Evolutionary conservation across 2,113 vertebrate genomes (phyloP), one percentile per base, ranked within the genome.

Genomic region (Danionella cerebrum): DNA sequence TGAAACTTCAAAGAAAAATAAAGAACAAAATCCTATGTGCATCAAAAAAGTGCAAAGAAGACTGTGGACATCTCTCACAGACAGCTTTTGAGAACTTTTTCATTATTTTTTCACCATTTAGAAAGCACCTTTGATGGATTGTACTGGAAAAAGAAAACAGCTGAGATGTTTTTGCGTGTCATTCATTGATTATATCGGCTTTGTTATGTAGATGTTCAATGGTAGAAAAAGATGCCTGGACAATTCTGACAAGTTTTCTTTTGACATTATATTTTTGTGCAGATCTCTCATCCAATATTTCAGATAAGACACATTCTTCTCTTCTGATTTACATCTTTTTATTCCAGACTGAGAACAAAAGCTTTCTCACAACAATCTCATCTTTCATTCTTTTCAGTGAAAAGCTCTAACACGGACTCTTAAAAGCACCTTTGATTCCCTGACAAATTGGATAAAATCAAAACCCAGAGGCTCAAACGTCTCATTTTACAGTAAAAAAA

Each of bases 401-500:
- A 72, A 39, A 21, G 42, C 54, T 67, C 47, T 53, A 53, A 53
- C 41, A 53, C 52, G 52, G 41, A 27, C 57, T 45, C 53, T 31
- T 57, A 60, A 54, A 60, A 57, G 48, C 48, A 36, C 55, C 67
- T 74, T 69, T 69, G 66, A 74, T 50, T 51, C 58, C 58, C n/a
- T 16, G 65, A 13, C 42, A 22, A 59, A 68, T 60, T 54, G 19
- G 59, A 69, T 64, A 25, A 19, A 41, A 57, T 54, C 53, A 19
- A 47, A 64, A 31, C 36, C 33, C 42, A 18, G 27, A 13, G 35
- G 59, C 50, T 64, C 60, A 50, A 39, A 16, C 18, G n/a, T 70
- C 27, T 62, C 11, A 3, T 13, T 70, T 72, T 72, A 29, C 67
- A 71, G 67, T 72, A 57, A 64, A 69, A 74, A 69, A 82, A 71